Conservation (phyloP, 2,888 invertebrate species). For the Conchocele bisecta region DNA sequence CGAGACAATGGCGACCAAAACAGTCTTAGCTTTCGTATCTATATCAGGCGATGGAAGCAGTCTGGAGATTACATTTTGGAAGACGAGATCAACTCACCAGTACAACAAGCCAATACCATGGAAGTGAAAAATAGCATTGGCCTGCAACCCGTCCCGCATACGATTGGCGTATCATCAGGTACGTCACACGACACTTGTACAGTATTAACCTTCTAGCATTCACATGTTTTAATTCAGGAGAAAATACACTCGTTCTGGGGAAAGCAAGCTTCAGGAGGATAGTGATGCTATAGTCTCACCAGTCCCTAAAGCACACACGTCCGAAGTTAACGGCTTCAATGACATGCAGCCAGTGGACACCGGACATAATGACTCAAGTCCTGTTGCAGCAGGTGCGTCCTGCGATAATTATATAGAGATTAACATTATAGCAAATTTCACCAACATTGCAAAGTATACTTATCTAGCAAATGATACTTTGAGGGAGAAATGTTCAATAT, state of each 20-base stretch:
- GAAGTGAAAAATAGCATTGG: conserved; percentile 7
- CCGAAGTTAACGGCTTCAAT: conserved; percentile 1
- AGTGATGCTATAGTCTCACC: background rate
- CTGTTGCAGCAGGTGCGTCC: background rate
- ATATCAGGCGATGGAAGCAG: conserved; percentile 28
- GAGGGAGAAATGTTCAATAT: no score
- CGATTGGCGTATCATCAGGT: conserved; percentile 31
- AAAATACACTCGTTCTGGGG: no score
- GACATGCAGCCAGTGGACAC: background rate
- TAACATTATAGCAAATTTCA: no score
- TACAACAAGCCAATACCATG: conserved; percentile 5
- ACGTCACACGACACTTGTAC: no score
- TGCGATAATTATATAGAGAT: no score
- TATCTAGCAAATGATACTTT: no score
- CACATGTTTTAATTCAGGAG: no score
- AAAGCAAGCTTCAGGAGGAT: no score
- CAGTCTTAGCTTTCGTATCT: no score
- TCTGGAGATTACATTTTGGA: conserved; percentile 40
- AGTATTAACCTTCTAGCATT: no score
- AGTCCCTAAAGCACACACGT: background rate
- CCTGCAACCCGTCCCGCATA: conserved; percentile 30
- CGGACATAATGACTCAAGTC: background rate
- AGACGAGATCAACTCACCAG: conserved; percentile 31
- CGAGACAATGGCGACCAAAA: no score
- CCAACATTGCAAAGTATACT: no score